Evolutionary conservation across 2,113 vertebrate species (phyloP).

Genomic region (Eretmochelys imbricata): DNA sequence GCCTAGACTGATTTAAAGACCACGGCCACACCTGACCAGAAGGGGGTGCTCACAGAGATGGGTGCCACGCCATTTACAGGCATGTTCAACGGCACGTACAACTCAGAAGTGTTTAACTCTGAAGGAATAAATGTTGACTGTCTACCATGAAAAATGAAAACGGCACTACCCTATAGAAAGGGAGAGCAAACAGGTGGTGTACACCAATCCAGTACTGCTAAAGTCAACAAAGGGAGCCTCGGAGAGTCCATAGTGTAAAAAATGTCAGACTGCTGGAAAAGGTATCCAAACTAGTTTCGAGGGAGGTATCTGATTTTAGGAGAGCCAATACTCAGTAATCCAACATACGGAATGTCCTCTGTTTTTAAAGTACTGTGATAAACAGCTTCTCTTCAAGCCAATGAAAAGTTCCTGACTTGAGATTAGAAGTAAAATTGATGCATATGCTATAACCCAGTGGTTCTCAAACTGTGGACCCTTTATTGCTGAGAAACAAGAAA

Average conservation of each 20-base stretch:
- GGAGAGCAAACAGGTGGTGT: constrained; percentile 7
- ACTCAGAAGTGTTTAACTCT: not conserved
- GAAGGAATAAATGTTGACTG: not conserved
- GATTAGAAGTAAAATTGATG: not conserved
- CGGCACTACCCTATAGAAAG: not conserved
- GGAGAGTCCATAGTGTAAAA: not conserved
- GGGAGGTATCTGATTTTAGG: not conserved
- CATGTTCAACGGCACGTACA: not conserved
- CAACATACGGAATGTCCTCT: not conserved
- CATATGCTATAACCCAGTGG: not conserved
- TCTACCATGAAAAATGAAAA: constrained; percentile 30
- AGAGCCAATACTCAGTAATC: not conserved
- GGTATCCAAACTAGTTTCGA: not conserved
- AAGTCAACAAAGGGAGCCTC: not conserved
- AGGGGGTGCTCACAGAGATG: too few species aligned
- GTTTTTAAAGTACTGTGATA: not conserved
- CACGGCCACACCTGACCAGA: too few species aligned
- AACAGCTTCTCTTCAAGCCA: not conserved
- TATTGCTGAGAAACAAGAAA: not conserved
- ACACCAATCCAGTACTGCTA: not conserved
- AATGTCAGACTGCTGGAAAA: not conserved
- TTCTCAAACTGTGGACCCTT: not conserved
- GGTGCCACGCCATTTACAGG: too few species aligned
- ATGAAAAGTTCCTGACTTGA: not conserved
- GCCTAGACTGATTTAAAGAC: too few species aligned